A percentile compares a stretch with the other conserved stretches of the same genome.
These are phyloP conservation scores for Scaptomyza reducta DNA, from an alignment of 2,888 invertebrate species.

Conservation along the genomic window DNA sequence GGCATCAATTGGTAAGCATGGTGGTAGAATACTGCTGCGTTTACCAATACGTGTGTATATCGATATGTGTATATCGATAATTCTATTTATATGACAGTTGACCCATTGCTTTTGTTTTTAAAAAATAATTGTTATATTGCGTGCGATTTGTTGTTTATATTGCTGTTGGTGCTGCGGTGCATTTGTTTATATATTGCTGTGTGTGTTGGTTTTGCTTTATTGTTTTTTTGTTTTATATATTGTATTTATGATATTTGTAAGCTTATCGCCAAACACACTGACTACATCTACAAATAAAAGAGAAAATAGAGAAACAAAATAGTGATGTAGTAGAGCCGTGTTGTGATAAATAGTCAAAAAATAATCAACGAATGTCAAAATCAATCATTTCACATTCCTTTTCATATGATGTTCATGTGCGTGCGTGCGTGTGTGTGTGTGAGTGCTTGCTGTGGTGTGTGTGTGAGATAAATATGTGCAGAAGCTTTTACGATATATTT, in stretches of 20 bases:
- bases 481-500: slow-evolving; percentile 25
- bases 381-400: slow-evolving; percentile 21
- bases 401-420: slow-evolving; percentile 19
- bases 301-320: slow-evolving; percentile 72
- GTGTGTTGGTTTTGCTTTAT: slow-evolving; percentile 46
- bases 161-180: slow-evolving; percentile 74
- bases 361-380: slow-evolving; percentile 29
- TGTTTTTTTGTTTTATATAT: slow-evolving; percentile 35
- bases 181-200: slow-evolving; percentile 72
- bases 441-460: slow-evolving; percentile 17
- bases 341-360: slow-evolving; percentile 35
- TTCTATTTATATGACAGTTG: slow-evolving; percentile 34
- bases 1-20: slow-evolving; percentile 44
- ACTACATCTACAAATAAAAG: slow-evolving; percentile 91
- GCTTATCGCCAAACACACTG: slow-evolving; percentile 94
- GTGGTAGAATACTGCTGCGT: no score
- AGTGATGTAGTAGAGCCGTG: slow-evolving; percentile 60
- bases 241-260: slow-evolving; percentile 67
- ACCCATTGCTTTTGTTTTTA: slow-evolving; percentile 13
- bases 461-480: slow-evolving; percentile 19
- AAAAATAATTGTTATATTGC: slow-evolving; percentile 61
- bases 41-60: slow-evolving; percentile 4
- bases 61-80: slow-evolving; percentile 39
- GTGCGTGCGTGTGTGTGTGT: slow-evolving; percentile 20
- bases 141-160: slow-evolving; percentile 45